Conservation (phyloP, 1,140 invertebrate genomes). For the Euwallacea fornicatus region DNA sequence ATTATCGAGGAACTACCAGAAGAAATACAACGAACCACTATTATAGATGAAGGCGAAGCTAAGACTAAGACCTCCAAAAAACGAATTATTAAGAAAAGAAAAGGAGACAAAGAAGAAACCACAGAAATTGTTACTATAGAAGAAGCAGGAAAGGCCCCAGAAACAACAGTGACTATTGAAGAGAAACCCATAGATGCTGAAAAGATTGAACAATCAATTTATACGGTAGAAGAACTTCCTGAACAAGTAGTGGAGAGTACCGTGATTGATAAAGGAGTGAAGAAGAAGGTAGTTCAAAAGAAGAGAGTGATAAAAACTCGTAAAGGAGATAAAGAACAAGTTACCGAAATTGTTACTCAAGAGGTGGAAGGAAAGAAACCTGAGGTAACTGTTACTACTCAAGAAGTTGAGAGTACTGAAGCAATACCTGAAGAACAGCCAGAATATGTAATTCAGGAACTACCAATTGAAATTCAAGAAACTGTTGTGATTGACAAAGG, state of each 20-base stretch:
- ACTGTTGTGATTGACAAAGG: slow-evolving; percentile 45
- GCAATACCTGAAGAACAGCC: slow-evolving; percentile 22
- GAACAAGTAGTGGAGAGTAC: slow-evolving; percentile 41
- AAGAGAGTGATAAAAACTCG: slow-evolving; percentile 51
- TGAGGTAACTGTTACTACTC: slow-evolving; percentile 36
- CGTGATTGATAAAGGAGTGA: slow-evolving; percentile 42
- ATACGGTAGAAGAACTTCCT: slow-evolving; percentile 44
- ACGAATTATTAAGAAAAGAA: slow-evolving; percentile 45
- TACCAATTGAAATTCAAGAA: slow-evolving; percentile 43
- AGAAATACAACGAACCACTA: slow-evolving; percentile 29
- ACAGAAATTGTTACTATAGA: slow-evolving; percentile 41
- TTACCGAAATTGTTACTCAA: slow-evolving; percentile 47
- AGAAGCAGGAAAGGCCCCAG: slow-evolving; percentile 45
- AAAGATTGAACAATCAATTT: slow-evolving; percentile 46
- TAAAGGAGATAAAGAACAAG: slow-evolving; percentile 46
- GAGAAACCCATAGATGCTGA: slow-evolving; percentile 46
- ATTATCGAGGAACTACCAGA: slow-evolving; percentile 52
- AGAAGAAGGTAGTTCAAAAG: slow-evolving; percentile 49
- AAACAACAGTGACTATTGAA: slow-evolving; percentile 50
- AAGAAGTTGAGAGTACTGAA: slow-evolving; percentile 31
- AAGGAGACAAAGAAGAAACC: slow-evolving; percentile 46
- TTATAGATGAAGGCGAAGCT: slow-evolving; percentile 43
- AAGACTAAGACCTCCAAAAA: slow-evolving; percentile 47
- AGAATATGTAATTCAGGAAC: slow-evolving; percentile 16
- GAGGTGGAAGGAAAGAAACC: slow-evolving; percentile 44